Base-by-base conservation (phyloP, 2,888 invertebrate genomes). In the Scaptomyza cyrtandrae region DNA sequence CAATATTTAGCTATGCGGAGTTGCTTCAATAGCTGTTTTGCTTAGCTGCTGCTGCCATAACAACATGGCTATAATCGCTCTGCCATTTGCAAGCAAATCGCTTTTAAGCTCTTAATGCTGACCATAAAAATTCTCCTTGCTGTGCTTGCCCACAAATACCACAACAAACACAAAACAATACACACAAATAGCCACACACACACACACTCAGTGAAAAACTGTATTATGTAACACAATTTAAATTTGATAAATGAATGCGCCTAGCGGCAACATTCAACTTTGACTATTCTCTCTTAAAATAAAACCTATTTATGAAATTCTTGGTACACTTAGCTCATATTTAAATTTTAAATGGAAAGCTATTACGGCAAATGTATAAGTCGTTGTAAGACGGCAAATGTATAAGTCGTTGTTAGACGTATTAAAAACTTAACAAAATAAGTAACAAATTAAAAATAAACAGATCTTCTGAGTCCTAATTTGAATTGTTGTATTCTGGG, bases 161-260 rank as follows among this genome's bases (percentile, higher is more conserved):
- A 44, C 44, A 43, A 24, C 35, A 35, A 33, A n/a, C n/a, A 33
- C 14, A 27, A 16, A 31, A 37, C 2, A 19, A 19, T 3, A 24
- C 24, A 24, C 24, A 24, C 24, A 24, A 3, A 24, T n/a, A 60
- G 5, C 24, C 29, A 46, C 19, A 31, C n/a, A 52, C 35, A 19
- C 49, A 35, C 41, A 56, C 46, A 31, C 54, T 49, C 9, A 49
- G 44, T 52, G 48, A 16, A 39, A 43, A 68, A 56, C 52, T 60
- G 64, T 69, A 73, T 80, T 75, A 63, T 24, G 71, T 48, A 75
- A 80, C 68, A 72, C 71, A 73, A 72, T 72, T 67, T 63, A 64
- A 78, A 78, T 80, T 83, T 83, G 76, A 83, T 86, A 83, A 80
- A 84, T 86, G 67, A 73, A 63, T 75, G 58, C 58, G 64, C 78